A percentile compares a stretch with the other conserved stretches of the same genome.
Evolutionary conservation across 2,113 vertebrate genomes (phyloP).

Genomic region (Beaufortia kweichowensis): DNA sequence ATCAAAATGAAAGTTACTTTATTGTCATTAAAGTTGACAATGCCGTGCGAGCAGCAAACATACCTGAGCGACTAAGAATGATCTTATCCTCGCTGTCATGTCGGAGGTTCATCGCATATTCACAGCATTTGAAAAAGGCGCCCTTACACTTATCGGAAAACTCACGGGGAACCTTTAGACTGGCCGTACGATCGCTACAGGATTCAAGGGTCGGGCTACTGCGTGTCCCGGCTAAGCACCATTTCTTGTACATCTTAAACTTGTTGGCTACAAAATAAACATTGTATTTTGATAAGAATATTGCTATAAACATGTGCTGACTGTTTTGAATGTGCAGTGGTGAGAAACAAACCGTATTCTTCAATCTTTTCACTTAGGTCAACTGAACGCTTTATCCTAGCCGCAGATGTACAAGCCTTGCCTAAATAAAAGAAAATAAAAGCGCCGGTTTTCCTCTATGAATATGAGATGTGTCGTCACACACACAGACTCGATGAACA

Average conservation of each 20-base stretch:
- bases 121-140: constrained; percentile 77
- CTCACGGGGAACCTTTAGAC: accelerated
- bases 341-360: constrained; percentile 50
- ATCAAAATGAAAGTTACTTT: too few species aligned
- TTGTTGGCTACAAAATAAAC: constrained; percentile 61
- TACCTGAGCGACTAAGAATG: constrained; percentile 76
- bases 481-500: too few species aligned
- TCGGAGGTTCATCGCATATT: constrained; percentile 50
- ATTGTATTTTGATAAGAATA: not conserved
- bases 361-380: not conserved
- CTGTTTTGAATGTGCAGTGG: not conserved
- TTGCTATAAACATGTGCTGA: not conserved
- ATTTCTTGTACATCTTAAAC: constrained; percentile 44
- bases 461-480: too few species aligned
- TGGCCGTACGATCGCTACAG: constrained; percentile 66
- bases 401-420: constrained; percentile 56
- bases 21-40: not conserved
- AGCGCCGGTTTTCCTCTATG: too few species aligned
- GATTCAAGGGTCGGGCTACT: constrained; percentile 58
- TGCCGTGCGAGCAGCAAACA: constrained; percentile 55
- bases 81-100: constrained; percentile 18
- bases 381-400: constrained; percentile 62
- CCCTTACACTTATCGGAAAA: constrained; percentile 4
- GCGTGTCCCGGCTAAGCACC: constrained; percentile 72
- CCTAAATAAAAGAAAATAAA: constrained; percentile 51